Evolutionary conservation across 1,140 invertebrate genomes (phyloP), one percentile per base, ranked within the genome.

Genomic region (Drosophila lacteicornis): DNA sequence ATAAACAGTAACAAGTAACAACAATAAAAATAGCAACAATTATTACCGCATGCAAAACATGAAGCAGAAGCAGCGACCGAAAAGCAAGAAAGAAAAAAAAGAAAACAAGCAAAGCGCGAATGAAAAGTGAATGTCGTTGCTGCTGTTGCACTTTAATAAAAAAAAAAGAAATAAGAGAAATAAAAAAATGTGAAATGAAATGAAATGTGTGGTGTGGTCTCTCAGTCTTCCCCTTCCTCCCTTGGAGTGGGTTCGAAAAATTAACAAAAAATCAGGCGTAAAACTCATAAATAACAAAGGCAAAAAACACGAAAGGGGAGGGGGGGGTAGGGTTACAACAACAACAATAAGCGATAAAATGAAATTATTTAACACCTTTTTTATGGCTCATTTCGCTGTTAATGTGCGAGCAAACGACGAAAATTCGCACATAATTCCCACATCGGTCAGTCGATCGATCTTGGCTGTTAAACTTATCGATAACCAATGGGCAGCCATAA

Each of bases 361-460:
- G 57, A 80, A 75, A 75, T 70, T 79, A 82, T 83, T 82, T 83
- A 83, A 82, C 80, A 75, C 80, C 80, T 80, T 43, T 67, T 75
- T 82, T 49, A 67, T 47, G 36, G 57, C 47, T 56, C 33, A 66
- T 59, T 50, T 71, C 6, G 55, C 22, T 42, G 53, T 45, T 73
- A 56, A 66, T 68, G 42, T 40, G n/a, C 36, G 45, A 60, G 50
- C 60, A 42, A 42, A 58, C 45, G 9, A 3, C n/a, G 9, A 19
- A 73, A 74, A 36, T 70, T 74, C 68, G 68, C 71, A 71, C 67
- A 36, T 38, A 43, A 74, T 51, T 49, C 38, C 8, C 33, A 57
- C 17, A 17, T 42, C 51, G 19, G 19, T 19, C 19, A 19, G 45
- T n/a, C 22, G 27, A 58, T 59, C 69, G 63, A 38, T 59, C 60